Evolutionary conservation across 64 coral and sea anemone species (phyloP), one percentile per base, ranked within the genome.

Genomic region (Pocillopora damicornis): DNA sequence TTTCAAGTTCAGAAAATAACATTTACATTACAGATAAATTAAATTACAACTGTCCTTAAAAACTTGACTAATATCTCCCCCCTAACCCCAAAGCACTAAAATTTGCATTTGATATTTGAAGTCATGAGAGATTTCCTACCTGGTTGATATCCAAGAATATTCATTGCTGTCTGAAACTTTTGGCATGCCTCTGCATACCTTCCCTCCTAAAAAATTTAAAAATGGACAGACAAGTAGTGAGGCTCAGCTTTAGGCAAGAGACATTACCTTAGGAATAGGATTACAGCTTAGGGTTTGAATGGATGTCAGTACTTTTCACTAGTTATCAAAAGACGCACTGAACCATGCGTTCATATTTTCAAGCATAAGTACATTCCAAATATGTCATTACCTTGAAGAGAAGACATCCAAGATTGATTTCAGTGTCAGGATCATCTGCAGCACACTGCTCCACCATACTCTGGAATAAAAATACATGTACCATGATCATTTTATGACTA

Each of bases 161-260:
- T 99, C 97, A 99, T 93, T 72, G 97, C 97, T 25, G 97, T 95
- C 45, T 90, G 89, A 69, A 99, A 99, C 79, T 99, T 99, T 63
- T 99, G 97, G 88, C 97, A 99, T 35, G 97, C 97, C 59, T 99
- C 97, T 38, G 89, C 67, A 37, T 93, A 90, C 73, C 92, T 86
- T 26, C 89, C 89, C 75, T 99, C 97, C 97, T 99, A 73, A 0
- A 30, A 87, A 76, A 60, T 36, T 42, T 10, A 56, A 20, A 0
- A 56, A 17, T 37, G 30, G 30, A 30, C 30, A 30, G 30, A 30
- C 30, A 30, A 30, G 30, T 30, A 0, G 30, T 30, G 30, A 30
- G 30, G 30, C 30, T 30, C 30, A 30, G 30, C 30, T 30, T 51
- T 7, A 7, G 42, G 42, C 42, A 51, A 51, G 3, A 51, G 42